A percentile compares a stretch with the other conserved stretches of the same genome.
Evolutionary conservation across 2,797 vertebrate genomes (phyloP).

Genomic region (Cyclopterus lumpus): DNA sequence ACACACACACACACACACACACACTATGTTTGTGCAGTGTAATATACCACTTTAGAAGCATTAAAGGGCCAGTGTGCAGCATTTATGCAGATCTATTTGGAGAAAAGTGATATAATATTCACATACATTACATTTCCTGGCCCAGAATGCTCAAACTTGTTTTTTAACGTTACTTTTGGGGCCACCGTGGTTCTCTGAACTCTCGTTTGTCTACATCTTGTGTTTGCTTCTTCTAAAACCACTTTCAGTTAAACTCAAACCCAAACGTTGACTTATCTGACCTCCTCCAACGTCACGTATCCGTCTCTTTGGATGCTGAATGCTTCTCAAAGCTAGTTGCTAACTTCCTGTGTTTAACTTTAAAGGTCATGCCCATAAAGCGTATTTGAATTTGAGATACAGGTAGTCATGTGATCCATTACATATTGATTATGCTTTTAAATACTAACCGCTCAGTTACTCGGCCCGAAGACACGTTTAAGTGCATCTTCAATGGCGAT

Average conservation of each 20-base stretch:
- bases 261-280: no score
- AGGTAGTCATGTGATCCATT: background rate
- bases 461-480: background rate
- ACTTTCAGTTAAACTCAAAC: no score
- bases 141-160: no score
- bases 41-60: background rate
- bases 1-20: background rate
- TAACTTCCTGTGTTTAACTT: background rate
- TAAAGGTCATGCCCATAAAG: background rate
- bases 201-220: no score
- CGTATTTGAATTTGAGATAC: background rate
- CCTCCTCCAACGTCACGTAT: no score
- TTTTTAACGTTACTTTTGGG: no score
- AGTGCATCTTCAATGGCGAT: background rate
- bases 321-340: background rate
- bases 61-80: background rate
- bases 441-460: background rate
- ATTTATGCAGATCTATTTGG: no score
- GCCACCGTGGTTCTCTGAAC: no score
- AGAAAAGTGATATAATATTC: background rate
- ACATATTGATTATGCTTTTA: conserved; percentile 21
- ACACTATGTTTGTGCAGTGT: background rate
- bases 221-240: no score
- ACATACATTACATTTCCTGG: no score
- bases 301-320: background rate